Base-by-base conservation (phyloP, 2,113 vertebrate species). In the Rhipidura dahli region DNA sequence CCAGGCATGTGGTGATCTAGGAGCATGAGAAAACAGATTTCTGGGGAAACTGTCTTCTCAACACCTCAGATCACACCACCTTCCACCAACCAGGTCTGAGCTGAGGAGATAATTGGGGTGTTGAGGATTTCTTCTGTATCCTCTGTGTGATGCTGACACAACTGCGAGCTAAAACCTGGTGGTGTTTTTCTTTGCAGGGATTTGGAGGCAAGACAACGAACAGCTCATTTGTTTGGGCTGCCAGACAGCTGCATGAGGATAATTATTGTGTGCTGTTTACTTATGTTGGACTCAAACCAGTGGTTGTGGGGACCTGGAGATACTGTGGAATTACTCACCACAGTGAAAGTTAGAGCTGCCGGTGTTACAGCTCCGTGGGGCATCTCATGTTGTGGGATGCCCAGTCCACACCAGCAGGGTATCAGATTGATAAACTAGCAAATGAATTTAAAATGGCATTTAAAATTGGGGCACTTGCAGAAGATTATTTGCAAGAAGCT, bases 171-270 rank as follows among this genome's bases (percentile, higher is more conserved):
- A 33, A 88, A 91, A 73, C 40, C 82, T 35, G 79, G 50, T 86
- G 47, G 8, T 88, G 54, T 8, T 92, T 89, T 59, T 63, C 31
- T 90, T 87, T 81, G 56, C 40, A 4, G 10, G 73, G 49, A 90
- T 11, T 45, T 92, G 86, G 88, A 94, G 33, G 72, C 35, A 51
- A 81, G 80, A 69, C 57, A 79, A 93, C 33, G 53, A 91, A 71
- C 85, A 78, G 80, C 92, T 95, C 49, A 20, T 90, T 92, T 78
- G 56, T 83, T 89, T 86, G 69, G 84, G 68, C 49, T 96, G 79
- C 69, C 90, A 90, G 57, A 23, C 79, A 64, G 68, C 78, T 85
- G 49, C 26, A 15, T 1, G 5, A 81, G 57, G 76, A 57, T 95
- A 75, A 79, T 92, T 90, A 80, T 27, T 79, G 64, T 65, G 51